These are phyloP conservation scores for Lagopus leucura DNA, from an alignment of 2,113 vertebrate species.

Conservation along the genomic window DNA sequence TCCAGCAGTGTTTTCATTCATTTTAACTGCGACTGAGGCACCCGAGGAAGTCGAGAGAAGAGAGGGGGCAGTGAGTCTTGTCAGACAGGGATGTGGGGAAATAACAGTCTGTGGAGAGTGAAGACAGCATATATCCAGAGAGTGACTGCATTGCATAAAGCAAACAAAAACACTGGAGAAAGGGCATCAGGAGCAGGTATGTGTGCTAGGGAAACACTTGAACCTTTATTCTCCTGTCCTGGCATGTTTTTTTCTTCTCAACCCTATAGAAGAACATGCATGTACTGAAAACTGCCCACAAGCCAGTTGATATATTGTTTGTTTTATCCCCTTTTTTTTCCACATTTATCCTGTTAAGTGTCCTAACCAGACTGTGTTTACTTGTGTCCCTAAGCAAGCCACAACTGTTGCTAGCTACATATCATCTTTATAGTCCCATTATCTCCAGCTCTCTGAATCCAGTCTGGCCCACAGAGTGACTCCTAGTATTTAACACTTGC, in stretches of 20 bases:
- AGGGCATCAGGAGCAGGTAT: background rate
- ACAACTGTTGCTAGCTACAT: conserved; percentile 35
- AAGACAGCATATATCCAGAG: background rate
- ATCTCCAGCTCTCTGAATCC: conserved; percentile 19
- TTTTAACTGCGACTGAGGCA: background rate
- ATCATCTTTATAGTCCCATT: conserved; percentile 35
- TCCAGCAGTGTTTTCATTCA: background rate
- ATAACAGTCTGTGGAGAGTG: background rate
- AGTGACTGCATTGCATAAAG: background rate
- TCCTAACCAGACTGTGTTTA: conserved; percentile 49
- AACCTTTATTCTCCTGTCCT: background rate
- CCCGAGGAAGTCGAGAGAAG: background rate
- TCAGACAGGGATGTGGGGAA: background rate
- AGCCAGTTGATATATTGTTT: background rate
- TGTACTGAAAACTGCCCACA: background rate
- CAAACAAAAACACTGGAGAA: background rate
- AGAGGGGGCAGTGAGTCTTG: background rate
- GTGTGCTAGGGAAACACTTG: background rate
- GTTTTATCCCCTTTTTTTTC: background rate
- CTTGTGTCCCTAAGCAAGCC: conserved; percentile 31
- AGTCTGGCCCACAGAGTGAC: background rate
- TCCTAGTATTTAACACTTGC: conserved; percentile 37
- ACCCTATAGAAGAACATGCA: background rate
- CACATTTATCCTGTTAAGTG: conserved; percentile 4
- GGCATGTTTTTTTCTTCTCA: background rate